Percentiles rank a stretch among this genome's conserved stretches.
These are phyloP conservation scores for Cinara cedri DNA, from an alignment of 2,888 invertebrate genomes.

Conservation along the genomic window DNA sequence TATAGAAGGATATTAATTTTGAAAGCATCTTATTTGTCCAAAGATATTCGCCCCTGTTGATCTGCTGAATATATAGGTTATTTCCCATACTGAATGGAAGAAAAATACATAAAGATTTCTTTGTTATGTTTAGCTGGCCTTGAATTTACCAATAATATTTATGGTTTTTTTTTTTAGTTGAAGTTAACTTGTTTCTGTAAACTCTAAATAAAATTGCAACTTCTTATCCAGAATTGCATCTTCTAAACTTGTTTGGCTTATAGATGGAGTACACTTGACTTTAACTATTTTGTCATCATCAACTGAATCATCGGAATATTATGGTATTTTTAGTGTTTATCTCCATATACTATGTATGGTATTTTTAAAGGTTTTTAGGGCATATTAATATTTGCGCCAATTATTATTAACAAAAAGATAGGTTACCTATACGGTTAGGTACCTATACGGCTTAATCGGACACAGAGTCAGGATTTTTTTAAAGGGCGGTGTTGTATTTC, in stretches of 20 bases:
- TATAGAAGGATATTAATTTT: not conserved
- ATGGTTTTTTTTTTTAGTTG: not conserved
- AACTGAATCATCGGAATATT: constrained; percentile 18
- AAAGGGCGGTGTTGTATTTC: too few relatives aligned
- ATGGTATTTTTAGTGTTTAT: too few relatives aligned
- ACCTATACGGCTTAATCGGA: too few relatives aligned
- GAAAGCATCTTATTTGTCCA: constrained; percentile 11
- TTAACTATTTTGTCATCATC: constrained; percentile 14
- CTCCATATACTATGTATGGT: too few relatives aligned
- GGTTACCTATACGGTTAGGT: too few relatives aligned
- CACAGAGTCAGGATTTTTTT: too few relatives aligned
- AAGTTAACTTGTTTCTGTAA: constrained; percentile 26
- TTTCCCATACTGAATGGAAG: not conserved
- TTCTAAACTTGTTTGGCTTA: not conserved
- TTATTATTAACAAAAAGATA: too few relatives aligned
- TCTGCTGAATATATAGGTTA: not conserved
- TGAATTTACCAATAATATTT: constrained; percentile 36
- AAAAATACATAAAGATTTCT: not conserved
- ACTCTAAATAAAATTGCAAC: constrained; percentile 11
- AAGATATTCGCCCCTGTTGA: constrained; percentile 7
- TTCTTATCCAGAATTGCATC: constrained; percentile 11
- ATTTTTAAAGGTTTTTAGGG: too few relatives aligned
- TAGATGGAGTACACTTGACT: constrained; percentile 19
- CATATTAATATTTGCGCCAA: too few relatives aligned
- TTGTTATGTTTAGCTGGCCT: constrained; percentile 11